Conservation (phyloP, 2,888 invertebrate species). For the Heterodera filipjevi region DNA sequence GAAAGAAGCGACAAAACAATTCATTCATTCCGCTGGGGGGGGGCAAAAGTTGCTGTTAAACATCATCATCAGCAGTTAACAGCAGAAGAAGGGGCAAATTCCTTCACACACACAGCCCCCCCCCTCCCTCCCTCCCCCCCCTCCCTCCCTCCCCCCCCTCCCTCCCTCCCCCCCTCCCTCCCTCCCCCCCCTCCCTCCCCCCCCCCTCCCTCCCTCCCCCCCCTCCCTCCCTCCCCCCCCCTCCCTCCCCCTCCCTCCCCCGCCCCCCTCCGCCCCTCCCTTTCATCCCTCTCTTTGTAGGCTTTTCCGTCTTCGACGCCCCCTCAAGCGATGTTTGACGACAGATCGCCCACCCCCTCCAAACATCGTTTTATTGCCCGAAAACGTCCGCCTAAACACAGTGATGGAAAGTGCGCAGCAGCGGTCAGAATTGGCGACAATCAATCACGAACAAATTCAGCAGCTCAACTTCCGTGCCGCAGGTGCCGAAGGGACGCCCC, state of each 20-base stretch:
- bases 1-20: background rate
- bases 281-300: background rate
- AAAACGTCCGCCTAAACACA: background rate
- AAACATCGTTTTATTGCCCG: conserved; percentile 6
- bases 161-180: too few species aligned
- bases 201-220: too few species aligned
- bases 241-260: too few species aligned
- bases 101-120: too few species aligned
- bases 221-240: too few species aligned
- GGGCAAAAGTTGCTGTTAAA: conserved; percentile 2
- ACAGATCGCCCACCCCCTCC: background rate
- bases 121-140: too few species aligned
- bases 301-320: background rate
- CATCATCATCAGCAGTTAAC: background rate
- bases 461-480: conserved; percentile 3
- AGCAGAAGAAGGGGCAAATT: background rate
- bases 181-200: too few species aligned
- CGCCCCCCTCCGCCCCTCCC: background rate
- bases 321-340: conserved; percentile 4
- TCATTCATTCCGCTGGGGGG: background rate
- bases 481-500: background rate
- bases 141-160: too few species aligned
- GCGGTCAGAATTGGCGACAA: conserved; percentile 4
- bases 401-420: background rate
- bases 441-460: background rate